Evolutionary conservation across 2,888 invertebrate species (phyloP).

Genomic region (Drosophila flavopinicola): DNA sequence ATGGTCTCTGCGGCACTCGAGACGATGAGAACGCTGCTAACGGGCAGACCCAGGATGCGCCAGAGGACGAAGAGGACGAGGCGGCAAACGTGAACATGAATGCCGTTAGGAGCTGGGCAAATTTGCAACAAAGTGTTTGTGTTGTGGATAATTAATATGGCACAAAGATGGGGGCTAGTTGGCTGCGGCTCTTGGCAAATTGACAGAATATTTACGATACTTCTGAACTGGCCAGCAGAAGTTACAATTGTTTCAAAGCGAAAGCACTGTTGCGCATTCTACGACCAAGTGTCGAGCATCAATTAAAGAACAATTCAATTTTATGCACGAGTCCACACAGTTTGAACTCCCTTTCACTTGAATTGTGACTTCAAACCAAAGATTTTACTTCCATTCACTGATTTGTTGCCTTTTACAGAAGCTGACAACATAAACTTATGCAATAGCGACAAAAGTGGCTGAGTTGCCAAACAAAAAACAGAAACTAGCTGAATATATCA

Average conservation of each 20-base stretch:
- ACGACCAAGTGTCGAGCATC: no score
- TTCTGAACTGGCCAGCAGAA: conserved; percentile 30
- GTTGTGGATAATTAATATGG: conserved; percentile 71
- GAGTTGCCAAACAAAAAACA: no score
- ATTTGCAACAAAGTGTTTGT: conserved; percentile 72
- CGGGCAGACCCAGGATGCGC: conserved; percentile 3
- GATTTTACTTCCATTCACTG: no score
- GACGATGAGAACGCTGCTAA: conserved; percentile 11
- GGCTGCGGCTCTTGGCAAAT: conserved; percentile 35
- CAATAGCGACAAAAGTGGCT: no score
- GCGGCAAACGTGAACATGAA: conserved; percentile 15
- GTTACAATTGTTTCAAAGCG: conserved; percentile 19
- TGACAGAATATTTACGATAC: conserved; percentile 45
- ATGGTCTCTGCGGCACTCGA: conserved; percentile 45
- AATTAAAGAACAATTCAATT: no score
- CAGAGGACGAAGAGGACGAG: background rate
- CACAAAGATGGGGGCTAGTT: conserved; percentile 15
- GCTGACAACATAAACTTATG: no score
- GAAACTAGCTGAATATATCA: no score
- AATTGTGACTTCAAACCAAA: no score
- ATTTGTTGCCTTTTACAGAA: no score
- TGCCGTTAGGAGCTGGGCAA: conserved; percentile 24
- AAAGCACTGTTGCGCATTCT: background rate
- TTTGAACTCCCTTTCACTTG: no score
- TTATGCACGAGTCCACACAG: no score